Percentiles rank a stretch among this genome's conserved stretches.
phyloP scores from a whole-genome alignment of 35 echinoderm and acorn worm species.

The Ptychodera flava region DNA sequence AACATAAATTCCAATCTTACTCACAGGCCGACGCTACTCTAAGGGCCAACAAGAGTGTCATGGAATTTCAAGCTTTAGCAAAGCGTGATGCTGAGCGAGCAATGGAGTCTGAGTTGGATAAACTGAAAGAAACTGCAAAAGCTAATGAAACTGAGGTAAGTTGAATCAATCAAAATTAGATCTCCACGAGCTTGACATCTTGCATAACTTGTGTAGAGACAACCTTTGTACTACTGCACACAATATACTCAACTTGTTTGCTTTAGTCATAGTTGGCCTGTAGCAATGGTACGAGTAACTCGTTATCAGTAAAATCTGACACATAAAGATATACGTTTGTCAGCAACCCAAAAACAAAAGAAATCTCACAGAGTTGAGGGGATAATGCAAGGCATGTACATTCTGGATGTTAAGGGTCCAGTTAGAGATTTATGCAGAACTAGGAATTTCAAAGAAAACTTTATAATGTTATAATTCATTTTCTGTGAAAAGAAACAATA shows the following conservation, averaged over 20 bases:
- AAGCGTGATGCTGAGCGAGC: constrained; percentile 82
- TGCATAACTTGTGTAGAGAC: background rate
- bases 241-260: background rate
- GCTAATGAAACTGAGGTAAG: constrained; percentile 48
- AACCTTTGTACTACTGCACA: background rate
- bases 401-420: no score
- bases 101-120: constrained; percentile 54
- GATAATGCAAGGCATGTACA: no score
- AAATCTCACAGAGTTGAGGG: no score
- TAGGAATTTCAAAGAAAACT: no score
- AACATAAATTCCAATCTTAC: background rate
- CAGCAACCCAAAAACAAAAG: no score
- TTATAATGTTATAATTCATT: no score
- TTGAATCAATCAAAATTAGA: background rate
- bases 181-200: background rate
- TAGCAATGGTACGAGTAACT: no score
- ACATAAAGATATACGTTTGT: background rate
- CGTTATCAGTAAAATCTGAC: no score
- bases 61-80: constrained; percentile 71
- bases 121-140: constrained; percentile 41
- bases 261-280: no score
- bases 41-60: background rate
- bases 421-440: no score
- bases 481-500: no score
- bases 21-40: background rate